Conservation (phyloP, 2,113 vertebrate genomes). For the Halichoeres trimaculatus region DNA sequence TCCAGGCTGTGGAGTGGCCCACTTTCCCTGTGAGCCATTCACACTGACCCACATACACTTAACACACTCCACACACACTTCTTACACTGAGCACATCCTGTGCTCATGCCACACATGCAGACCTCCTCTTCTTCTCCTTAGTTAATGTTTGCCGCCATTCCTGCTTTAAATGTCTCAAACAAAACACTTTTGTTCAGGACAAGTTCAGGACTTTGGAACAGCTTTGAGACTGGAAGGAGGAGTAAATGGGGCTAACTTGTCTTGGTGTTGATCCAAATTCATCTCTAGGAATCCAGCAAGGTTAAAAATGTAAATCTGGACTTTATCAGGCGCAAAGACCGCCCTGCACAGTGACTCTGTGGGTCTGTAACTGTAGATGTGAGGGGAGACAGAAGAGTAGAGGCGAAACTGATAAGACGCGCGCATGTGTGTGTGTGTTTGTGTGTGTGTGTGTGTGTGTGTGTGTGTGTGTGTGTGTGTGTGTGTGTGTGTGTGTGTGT, state of each 20-base stretch:
- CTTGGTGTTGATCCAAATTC: neutral
- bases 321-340: neutral
- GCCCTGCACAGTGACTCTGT: constrained; percentile 3
- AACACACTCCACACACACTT: neutral
- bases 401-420: constrained; percentile 31
- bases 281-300: neutral
- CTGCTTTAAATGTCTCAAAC: neutral
- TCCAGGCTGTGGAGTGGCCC: constrained; percentile 18
- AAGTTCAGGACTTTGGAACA: neutral
- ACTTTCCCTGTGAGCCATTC: constrained; percentile 30
- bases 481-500: constrained; percentile 26
- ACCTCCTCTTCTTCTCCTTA: neutral
- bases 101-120: neutral
- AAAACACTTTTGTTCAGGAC: no score
- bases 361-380: constrained; percentile 23
- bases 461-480: constrained; percentile 25
- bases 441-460: constrained; percentile 33
- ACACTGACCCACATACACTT: constrained; percentile 28
- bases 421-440: constrained; percentile 29
- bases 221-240: neutral
- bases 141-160: neutral
- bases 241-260: neutral
- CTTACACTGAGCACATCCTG: neutral
- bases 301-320: constrained; percentile 10
- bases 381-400: constrained; percentile 10